Evolutionary conservation across 2,113 vertebrate species (phyloP), one percentile per base, ranked within the genome.

Genomic region (Bucco capensis): DNA sequence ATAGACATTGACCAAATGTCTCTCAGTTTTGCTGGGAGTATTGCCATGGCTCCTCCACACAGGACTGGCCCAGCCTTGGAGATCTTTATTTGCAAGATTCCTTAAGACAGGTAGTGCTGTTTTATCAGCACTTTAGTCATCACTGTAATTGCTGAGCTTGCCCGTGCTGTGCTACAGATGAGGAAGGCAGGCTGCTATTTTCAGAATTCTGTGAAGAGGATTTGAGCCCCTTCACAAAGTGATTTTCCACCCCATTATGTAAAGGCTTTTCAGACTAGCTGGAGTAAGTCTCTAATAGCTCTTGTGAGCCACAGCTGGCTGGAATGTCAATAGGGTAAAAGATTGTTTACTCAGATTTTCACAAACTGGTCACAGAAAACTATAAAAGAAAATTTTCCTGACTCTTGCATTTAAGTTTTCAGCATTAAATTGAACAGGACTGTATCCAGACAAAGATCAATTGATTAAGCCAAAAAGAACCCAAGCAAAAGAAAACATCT

Each of bases 151-250:
- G 93, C 80, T 93, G 86, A 92, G 77, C 56, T 92, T 80, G 66
- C 47, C 64, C 88, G 74, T 79, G 31, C 82, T 76, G 86, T 57
- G 76, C 83, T 85, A 73, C 58, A 89, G 71, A 90, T 70, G 54
- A 94, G 50, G 66, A 88, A 87, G 58, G 81, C 62, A 73, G 81
- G 78, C 76, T 86, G 60, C 67, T 95, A 70, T 94, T 95, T 93
- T 87, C 92, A 93, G 92, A 88, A 75, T 83, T 88, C 61, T 78
- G 49, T 56, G 49, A 87, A 85, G 78, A 86, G 40, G 37, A 77
- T 78, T 86, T 82, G 78, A 66, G 44, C 56, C 81, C 50, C 70
- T 89, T 84, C 74, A 93, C 77, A 93, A 89, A 87, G 81, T 5
- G 4, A 44, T 94, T 93, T 93, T 93, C 73, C 49, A 89, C 40